Evolutionary conservation across 2,113 vertebrate genomes (phyloP), one percentile per base, ranked within the genome.

Genomic region (Suricata suricatta): DNA sequence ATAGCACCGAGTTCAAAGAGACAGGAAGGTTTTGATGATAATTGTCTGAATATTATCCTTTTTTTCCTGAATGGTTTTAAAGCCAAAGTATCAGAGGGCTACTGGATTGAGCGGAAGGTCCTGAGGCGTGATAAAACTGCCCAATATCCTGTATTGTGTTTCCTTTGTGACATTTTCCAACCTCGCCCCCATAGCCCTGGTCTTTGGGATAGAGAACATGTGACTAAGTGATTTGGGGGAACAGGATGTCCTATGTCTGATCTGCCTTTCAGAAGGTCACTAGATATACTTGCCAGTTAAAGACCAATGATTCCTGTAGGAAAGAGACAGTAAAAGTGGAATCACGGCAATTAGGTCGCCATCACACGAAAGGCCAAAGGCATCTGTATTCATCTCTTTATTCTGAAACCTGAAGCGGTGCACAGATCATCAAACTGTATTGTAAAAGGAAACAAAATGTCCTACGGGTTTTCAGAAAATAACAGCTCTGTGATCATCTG

Each of bases 91-190:
- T 54, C 11, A 27, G 60, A 66, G 25, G 33, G 41, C 15, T 64
- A 80, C 50, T 47, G 60, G 47, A 33, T 7, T 29, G 0, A 35
- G 7, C 7, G 4, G 33, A 11, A 71, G n/a, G 15, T 1, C 4
- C 5, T 21, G 19, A 15, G 7, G 11, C 14, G 14, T 0, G 3
- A 7, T 1, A 25, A 27, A 38, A 21, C 11, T 2, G 0, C 6
- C 50, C 17, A 7, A 7, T 7, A 27, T 6, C 11, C 60, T 14
- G 8, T 10, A 5, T 17, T 5, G 1, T 16, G 7, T 64, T 54
- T 23, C 7, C 11, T 54, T 3, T 2, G 10, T 5, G 25, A 41
- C 33, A 17, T 23, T 35, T 91, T 81, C 54, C 47, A 90, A 2
- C 16, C 5, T 11, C 17, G 31, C n/a, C 5, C 14, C 80, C 66